Evolutionary conservation across 2,888 invertebrate genomes (phyloP).

Genomic region (Andrena chrysosceles): DNA sequence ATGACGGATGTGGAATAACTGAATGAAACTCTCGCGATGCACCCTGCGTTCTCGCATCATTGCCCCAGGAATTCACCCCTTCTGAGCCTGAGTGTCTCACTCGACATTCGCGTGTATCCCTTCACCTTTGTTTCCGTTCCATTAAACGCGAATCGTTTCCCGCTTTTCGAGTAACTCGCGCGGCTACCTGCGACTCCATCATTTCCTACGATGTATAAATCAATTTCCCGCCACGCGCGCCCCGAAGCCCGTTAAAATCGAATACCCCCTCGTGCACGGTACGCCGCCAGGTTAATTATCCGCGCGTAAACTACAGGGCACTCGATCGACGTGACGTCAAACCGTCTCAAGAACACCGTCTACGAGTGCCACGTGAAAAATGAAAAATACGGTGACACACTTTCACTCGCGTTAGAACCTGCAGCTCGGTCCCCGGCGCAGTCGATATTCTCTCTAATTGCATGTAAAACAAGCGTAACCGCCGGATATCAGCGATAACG

Average conservation of each 20-base stretch:
- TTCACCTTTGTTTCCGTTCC: slow-evolving; percentile 46
- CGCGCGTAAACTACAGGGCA: slow-evolving; percentile 32
- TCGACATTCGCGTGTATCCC: slow-evolving; percentile 54
- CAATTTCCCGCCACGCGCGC: slow-evolving; percentile 8
- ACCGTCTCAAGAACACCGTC: slow-evolving; percentile 66
- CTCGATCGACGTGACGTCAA: slow-evolving; percentile 63
- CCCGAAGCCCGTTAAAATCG: slow-evolving; percentile 23
- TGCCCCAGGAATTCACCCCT: slow-evolving; percentile 21
- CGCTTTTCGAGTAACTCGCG: slow-evolving; percentile 24
- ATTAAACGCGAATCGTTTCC: slow-evolving; percentile 51
- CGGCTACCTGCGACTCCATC: slow-evolving; percentile 20
- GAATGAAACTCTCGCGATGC: background rate
- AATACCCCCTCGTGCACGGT: slow-evolving; percentile 7
- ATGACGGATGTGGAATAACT: too few relatives aligned
- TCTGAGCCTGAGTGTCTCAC: slow-evolving; percentile 32
- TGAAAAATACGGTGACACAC: slow-evolving; percentile 72
- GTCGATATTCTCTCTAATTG: slow-evolving; percentile 60
- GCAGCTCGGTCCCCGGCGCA: slow-evolving; percentile 34
- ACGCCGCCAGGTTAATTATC: slow-evolving; percentile 11
- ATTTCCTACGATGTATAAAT: slow-evolving; percentile 24
- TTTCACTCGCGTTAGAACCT: slow-evolving; percentile 66
- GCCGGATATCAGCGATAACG: slow-evolving; percentile 22
- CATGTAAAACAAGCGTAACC: slow-evolving; percentile 22
- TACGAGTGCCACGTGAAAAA: slow-evolving; percentile 53
- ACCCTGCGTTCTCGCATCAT: background rate